Evolutionary conservation across 2,888 invertebrate species (phyloP).

Genomic region (Lingula anatina): DNA sequence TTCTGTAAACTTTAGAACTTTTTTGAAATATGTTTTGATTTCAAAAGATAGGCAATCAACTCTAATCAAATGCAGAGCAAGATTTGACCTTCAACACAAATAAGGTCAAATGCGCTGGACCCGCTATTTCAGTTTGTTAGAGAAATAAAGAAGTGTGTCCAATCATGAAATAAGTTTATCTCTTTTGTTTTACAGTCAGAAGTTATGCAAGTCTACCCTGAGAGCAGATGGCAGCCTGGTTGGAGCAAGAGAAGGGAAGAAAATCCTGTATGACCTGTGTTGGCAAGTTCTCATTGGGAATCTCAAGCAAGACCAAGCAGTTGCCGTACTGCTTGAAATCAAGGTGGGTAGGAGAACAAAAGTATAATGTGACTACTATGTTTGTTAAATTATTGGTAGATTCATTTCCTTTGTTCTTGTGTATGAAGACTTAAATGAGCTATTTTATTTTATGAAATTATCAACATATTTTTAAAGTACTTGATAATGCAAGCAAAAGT

Average conservation of each 20-base stretch:
- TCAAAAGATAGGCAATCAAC: too few species aligned
- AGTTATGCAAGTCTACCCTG: conserved; percentile 24
- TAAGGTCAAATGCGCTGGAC: too few species aligned
- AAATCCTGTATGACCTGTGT: conserved; percentile 74
- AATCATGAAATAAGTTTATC: too few species aligned
- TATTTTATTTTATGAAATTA: conserved; percentile 3
- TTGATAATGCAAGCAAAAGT: neutral
- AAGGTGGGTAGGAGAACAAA: conserved; percentile 70
- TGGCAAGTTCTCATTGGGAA: conserved; percentile 71
- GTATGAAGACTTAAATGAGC: neutral
- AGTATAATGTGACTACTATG: too few species aligned
- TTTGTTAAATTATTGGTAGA: too few species aligned
- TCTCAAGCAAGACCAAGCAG: conserved; percentile 73
- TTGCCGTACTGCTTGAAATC: conserved; percentile 69
- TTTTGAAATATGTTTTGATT: too few species aligned
- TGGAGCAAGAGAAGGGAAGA: conserved; percentile 56
- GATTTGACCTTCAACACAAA: too few species aligned
- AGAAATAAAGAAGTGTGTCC: too few species aligned
- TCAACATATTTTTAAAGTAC: conserved; percentile 9
- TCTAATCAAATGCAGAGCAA: too few species aligned
- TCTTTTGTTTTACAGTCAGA: conserved; percentile 24
- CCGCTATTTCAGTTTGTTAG: too few species aligned
- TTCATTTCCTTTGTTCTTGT: too few species aligned
- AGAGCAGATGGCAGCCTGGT: conserved; percentile 16
- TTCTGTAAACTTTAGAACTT: too few species aligned